Evolutionary conservation across 2,888 invertebrate genomes (phyloP).

Genomic region (Prosopocoilus inquinatus): DNA sequence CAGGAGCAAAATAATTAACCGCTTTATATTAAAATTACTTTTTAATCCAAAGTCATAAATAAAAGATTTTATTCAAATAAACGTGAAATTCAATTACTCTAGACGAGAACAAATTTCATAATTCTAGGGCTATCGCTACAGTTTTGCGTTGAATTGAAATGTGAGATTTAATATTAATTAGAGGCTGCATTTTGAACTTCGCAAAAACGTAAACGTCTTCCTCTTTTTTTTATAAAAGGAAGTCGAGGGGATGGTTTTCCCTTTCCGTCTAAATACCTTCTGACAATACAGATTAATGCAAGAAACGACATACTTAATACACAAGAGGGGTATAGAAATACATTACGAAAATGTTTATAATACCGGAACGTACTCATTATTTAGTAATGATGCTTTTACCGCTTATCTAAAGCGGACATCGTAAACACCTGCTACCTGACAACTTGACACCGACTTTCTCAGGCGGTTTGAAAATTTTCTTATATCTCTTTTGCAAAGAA

Average conservation of each 20-base stretch:
- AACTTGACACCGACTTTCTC: conserved; percentile 20
- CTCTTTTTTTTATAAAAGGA: too few species aligned
- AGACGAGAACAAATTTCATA: conserved; percentile 9
- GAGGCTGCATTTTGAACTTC: too few species aligned
- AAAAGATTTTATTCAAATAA: conserved; percentile 35
- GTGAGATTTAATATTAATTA: too few species aligned
- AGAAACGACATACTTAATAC: too few species aligned
- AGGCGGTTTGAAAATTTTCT: too few species aligned
- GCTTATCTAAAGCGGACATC: conserved; percentile 35
- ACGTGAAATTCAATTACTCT: conserved; percentile 25
- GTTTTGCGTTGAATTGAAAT: neutral
- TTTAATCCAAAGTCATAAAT: conserved; percentile 39
- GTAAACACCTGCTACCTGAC: conserved; percentile 37
- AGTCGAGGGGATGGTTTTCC: too few species aligned
- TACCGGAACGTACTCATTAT: conserved; percentile 44
- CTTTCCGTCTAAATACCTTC: too few species aligned
- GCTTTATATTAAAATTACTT: conserved; percentile 42
- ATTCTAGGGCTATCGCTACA: neutral
- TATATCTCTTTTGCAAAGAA: too few species aligned
- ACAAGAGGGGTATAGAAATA: too few species aligned
- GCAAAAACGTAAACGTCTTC: too few species aligned
- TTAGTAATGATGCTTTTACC: conserved; percentile 49
- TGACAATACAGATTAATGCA: too few species aligned
- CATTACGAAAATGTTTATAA: conserved; percentile 39
- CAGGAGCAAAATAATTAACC: conserved; percentile 37